phyloP scores from a whole-genome alignment of 2,888 invertebrate genomes.

The Bombyx huttoni region DNA sequence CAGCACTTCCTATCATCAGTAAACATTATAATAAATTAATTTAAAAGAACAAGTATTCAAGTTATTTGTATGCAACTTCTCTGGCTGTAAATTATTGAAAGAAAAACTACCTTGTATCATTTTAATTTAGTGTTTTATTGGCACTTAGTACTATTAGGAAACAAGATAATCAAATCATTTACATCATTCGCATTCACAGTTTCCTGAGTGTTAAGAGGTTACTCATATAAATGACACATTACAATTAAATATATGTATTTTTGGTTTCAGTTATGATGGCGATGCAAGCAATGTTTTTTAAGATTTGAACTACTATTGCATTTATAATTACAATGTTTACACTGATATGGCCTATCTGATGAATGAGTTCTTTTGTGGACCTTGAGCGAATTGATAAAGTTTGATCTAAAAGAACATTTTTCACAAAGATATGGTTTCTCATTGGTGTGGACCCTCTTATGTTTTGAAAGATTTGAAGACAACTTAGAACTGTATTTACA shows the following conservation, averaged over 20 bases:
- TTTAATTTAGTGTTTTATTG: no score
- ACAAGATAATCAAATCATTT: no score
- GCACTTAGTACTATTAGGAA: no score
- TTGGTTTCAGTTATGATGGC: conserved; percentile 21
- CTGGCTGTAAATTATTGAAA: no score
- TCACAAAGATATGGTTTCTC: conserved; percentile 63
- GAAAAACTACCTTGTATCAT: no score
- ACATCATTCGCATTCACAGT: no score
- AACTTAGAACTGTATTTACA: conserved; percentile 70
- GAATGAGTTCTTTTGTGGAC: conserved; percentile 56
- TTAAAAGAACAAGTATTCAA: no score
- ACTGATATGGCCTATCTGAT: conserved; percentile 47
- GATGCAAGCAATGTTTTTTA: conserved; percentile 50
- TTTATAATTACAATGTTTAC: conserved; percentile 45
- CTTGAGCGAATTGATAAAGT: conserved; percentile 58
- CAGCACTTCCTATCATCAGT: no score
- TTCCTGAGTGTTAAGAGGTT: no score
- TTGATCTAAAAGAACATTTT: conserved; percentile 54
- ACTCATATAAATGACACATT: not conserved
- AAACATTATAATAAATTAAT: no score
- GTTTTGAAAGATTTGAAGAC: conserved; percentile 57
- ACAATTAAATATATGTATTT: not conserved
- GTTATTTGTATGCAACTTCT: no score
- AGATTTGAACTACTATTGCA: conserved; percentile 65
- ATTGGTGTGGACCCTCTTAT: conserved; percentile 51